These are phyloP conservation scores for Microcebus tavaratra DNA, from an alignment of 2,113 vertebrate genomes.

Conservation along the genomic window DNA sequence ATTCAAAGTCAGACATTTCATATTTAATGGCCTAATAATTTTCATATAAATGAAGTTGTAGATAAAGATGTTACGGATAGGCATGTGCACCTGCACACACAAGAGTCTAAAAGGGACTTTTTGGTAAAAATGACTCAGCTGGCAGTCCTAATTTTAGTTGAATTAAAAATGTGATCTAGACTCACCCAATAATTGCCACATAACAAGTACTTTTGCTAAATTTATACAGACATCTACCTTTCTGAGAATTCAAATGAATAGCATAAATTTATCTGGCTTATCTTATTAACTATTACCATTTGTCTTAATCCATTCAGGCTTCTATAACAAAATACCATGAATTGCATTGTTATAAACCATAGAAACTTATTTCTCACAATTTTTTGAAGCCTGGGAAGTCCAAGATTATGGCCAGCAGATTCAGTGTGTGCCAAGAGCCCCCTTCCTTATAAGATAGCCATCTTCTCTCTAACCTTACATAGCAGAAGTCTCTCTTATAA, in stretches of 20 bases:
- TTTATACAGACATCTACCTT: background rate
- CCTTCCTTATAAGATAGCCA: too few species aligned
- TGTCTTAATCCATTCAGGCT: background rate
- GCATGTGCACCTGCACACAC: background rate
- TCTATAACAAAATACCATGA: background rate
- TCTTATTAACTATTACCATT: background rate
- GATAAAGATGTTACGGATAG: background rate
- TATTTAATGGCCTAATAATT: too few species aligned
- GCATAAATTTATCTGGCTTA: background rate
- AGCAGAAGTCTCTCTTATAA: background rate
- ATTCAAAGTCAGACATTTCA: too few species aligned
- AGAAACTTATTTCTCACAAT: background rate
- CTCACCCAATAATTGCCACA: background rate
- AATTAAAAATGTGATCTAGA: background rate
- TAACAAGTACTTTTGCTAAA: background rate
- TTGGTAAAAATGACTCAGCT: background rate
- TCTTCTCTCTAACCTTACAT: background rate
- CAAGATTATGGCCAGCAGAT: background rate
- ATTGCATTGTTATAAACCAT: background rate
- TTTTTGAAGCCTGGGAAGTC: background rate
- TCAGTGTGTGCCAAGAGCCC: too few species aligned
- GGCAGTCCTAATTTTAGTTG: background rate
- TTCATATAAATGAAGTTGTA: background rate
- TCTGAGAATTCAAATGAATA: background rate
- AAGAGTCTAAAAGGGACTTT: background rate